A percentile compares a stretch with the other conserved stretches of the same genome.
Conservation (phyloP, 1,140 invertebrate species). For the Trichonephila inaurata region DNA sequence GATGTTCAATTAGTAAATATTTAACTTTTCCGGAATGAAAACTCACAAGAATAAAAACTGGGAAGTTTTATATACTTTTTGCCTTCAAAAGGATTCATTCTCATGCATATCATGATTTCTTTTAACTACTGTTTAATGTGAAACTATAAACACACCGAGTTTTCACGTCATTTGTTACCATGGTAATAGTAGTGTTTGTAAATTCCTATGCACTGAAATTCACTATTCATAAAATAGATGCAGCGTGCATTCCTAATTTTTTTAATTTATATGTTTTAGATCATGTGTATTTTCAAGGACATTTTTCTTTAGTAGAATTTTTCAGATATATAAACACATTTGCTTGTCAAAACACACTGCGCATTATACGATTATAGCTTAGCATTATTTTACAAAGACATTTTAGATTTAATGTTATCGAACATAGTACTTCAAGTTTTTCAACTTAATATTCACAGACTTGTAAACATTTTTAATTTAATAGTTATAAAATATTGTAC, state of each 20-base stretch:
- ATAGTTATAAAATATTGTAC: no score
- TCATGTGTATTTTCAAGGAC: no score
- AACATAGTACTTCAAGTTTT: no score
- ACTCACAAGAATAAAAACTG: neutral
- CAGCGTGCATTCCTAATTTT: neutral
- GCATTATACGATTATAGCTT: no score
- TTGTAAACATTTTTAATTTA: no score
- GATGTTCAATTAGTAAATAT: conserved; percentile 34
- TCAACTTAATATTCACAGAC: no score
- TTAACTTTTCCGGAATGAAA: neutral
- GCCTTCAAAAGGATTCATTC: neutral
- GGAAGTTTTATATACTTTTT: neutral
- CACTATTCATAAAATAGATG: neutral
- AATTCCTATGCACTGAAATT: conserved; percentile 2
- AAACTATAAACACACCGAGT: neutral
- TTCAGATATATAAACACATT: no score
- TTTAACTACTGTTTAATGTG: conserved; percentile 23
- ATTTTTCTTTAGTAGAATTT: no score
- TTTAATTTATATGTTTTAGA: no score
- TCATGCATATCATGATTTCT: conserved; percentile 33
- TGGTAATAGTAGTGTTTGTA: conserved; percentile 25
- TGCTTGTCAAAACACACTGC: no score
- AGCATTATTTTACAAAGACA: no score
- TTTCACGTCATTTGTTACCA: conserved; percentile 37
- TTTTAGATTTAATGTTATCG: no score